Conservation (phyloP, 1,140 invertebrate species). For the Drosophila saltans region DNA sequence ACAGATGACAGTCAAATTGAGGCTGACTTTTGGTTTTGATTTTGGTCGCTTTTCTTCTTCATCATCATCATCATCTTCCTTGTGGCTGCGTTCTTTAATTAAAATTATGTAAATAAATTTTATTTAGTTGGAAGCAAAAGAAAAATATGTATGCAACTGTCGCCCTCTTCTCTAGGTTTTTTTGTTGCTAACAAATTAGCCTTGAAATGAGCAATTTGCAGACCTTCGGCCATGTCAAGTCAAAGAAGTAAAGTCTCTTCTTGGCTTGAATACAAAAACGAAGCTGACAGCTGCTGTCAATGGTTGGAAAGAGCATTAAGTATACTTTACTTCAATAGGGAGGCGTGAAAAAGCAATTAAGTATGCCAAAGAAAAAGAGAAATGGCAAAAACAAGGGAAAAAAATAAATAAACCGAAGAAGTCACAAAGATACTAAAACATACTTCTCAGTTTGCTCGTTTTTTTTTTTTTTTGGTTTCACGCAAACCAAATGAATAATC, state of each 20-base stretch:
- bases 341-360: constrained; percentile 79
- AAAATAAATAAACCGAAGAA: background rate
- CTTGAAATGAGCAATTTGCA: constrained; percentile 82
- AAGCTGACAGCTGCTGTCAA: constrained; percentile 77
- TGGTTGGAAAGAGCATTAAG: constrained; percentile 65
- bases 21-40: constrained; percentile 50
- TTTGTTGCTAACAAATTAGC: constrained; percentile 75
- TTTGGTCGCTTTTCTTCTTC: constrained; percentile 54
- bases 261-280: constrained; percentile 66
- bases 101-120: constrained; percentile 82
- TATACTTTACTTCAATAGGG: constrained; percentile 61
- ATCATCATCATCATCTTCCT: constrained; percentile 6
- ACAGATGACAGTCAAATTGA: constrained; percentile 47
- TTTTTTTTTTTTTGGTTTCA: constrained; percentile 24
- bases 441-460: background rate
- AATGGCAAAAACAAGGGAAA: background rate
- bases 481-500: constrained; percentile 34
- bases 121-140: constrained; percentile 56
- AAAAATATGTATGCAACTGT: constrained; percentile 62
- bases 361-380: constrained; percentile 49
- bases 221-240: constrained; percentile 46
- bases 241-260: constrained; percentile 13
- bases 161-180: constrained; percentile 48
- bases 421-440: constrained; percentile 1
- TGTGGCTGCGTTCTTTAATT: constrained; percentile 56